A percentile compares a stretch with the other conserved stretches of the same genome.
Conservation (phyloP, 2,113 vertebrate species). For the Glareola pratincola region DNA sequence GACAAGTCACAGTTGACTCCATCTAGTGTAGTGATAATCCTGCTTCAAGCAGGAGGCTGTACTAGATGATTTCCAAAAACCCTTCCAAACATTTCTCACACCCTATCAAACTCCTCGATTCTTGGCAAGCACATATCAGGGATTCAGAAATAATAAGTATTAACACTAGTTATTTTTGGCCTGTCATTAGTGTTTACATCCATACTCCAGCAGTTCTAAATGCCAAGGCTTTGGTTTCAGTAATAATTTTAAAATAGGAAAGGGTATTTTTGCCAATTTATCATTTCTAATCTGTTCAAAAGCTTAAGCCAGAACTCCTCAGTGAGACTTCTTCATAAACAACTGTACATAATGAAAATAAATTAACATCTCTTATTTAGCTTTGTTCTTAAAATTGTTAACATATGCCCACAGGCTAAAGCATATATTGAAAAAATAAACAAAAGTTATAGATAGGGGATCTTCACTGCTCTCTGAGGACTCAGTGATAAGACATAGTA, state of each 20-base stretch:
- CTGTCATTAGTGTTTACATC: conserved; percentile 34
- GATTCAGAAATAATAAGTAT: conserved; percentile 37
- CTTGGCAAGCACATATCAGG: background rate
- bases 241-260: background rate
- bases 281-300: conserved; percentile 34
- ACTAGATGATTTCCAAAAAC: background rate
- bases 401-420: background rate
- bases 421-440: background rate
- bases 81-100: background rate
- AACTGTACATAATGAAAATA: conserved; percentile 25
- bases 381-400: conserved; percentile 6
- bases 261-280: background rate
- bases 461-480: background rate
- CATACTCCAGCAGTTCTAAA: background rate
- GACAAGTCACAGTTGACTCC: background rate
- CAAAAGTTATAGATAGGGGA: background rate
- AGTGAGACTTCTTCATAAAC: conserved; percentile 5
- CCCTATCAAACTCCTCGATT: background rate
- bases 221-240: conserved; percentile 1
- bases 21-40: background rate
- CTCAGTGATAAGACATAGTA: background rate
- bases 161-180: conserved; percentile 24
- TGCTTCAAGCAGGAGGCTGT: background rate
- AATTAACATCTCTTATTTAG: conserved; percentile 49
- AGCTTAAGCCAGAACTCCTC: conserved; percentile 25